phyloP scores from a whole-genome alignment of 1,140 invertebrate genomes.

The Liolophura sinensis region DNA sequence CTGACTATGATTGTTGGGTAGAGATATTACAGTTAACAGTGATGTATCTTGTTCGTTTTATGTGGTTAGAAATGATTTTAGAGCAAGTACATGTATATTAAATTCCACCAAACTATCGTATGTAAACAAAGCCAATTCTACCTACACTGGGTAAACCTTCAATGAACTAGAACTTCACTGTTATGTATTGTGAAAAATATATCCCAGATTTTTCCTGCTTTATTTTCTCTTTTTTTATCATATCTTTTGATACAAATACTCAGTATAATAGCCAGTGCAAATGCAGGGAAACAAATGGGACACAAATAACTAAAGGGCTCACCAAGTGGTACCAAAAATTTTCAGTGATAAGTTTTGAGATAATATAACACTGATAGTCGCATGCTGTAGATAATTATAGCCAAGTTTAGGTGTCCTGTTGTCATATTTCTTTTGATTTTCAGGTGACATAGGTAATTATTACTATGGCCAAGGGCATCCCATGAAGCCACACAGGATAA shows the following conservation, averaged over 20 bases:
- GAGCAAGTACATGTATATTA: background rate
- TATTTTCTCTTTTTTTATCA: background rate
- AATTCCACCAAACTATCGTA: background rate
- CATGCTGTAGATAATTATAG: background rate
- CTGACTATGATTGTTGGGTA: background rate
- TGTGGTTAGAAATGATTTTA: conserved; percentile 4
- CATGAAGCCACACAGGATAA: conserved; percentile 99
- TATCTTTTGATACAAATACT: background rate
- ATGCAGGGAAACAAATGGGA: too few species aligned
- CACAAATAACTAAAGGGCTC: too few species aligned
- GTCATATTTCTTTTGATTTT: conserved; percentile 8
- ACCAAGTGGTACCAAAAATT: background rate
- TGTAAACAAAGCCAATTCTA: background rate
- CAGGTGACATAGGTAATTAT: conserved; percentile 94
- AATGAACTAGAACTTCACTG: too few species aligned
- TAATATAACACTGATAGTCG: background rate
- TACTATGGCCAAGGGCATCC: conserved; percentile 99
- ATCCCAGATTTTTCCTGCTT: background rate
- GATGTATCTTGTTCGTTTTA: conserved; percentile 5
- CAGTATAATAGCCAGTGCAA: too few species aligned
- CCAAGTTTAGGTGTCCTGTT: background rate
- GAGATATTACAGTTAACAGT: background rate
- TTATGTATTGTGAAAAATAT: background rate
- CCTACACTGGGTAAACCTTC: too few species aligned
- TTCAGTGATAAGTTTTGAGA: too few species aligned